These are phyloP conservation scores for Dunckerocampus dactyliophorus DNA, from an alignment of 2,113 vertebrate genomes.

Conservation along the genomic window DNA sequence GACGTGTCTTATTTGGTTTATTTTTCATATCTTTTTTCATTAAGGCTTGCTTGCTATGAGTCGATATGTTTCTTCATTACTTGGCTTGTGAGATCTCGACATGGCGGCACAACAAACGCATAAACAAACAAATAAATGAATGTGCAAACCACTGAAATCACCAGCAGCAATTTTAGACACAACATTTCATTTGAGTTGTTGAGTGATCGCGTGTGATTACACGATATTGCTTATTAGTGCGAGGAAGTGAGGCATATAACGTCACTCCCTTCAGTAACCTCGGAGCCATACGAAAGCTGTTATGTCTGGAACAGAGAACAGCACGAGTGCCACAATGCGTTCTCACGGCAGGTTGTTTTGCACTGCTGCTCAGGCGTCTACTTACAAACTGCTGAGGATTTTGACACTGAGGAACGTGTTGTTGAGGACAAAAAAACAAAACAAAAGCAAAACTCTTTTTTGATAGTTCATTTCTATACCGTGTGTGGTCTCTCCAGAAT, in stretches of 20 bases:
- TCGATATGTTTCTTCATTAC: constrained; percentile 6
- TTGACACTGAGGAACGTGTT: neutral
- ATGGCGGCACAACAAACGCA: neutral
- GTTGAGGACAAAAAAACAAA: neutral
- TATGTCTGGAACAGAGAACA: constrained; percentile 43
- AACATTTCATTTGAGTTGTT: constrained; percentile 35
- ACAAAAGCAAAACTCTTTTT: no score
- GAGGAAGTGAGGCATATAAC: constrained; percentile 49
- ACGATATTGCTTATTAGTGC: constrained; percentile 48
- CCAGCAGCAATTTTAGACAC: constrained; percentile 43
- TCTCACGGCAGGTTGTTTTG: constrained; percentile 47
- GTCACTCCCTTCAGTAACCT: constrained; percentile 48
- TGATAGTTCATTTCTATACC: no score
- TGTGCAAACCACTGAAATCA: constrained; percentile 32
- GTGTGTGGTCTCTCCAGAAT: no score
- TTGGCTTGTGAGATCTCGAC: constrained; percentile 18
- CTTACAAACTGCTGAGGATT: neutral
- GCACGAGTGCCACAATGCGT: constrained; percentile 32
- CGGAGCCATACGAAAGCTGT: constrained; percentile 52
- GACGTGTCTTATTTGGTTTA: neutral
- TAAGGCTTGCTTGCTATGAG: constrained; percentile 26
- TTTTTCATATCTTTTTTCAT: neutral
- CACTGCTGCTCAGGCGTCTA: constrained; percentile 9
- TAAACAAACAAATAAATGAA: neutral
- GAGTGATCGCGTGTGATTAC: constrained; percentile 20